Percentiles rank a stretch among this genome's conserved stretches.
Evolutionary conservation across 1,140 invertebrate genomes (phyloP).

Genomic region (Brachionus rotundiformis): DNA sequence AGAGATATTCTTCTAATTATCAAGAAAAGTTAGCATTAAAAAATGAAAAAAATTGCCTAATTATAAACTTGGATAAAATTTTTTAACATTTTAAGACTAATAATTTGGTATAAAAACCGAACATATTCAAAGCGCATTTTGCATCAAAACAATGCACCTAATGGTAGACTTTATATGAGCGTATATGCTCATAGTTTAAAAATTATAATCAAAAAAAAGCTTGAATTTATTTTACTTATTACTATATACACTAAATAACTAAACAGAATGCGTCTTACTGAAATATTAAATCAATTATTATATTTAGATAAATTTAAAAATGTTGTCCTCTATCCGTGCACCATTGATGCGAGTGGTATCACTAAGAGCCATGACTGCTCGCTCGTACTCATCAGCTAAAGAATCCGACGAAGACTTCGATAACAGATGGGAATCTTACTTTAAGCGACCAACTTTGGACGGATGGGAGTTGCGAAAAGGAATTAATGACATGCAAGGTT

Average conservation of each 20-base stretch:
- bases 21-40: too few species aligned
- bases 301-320: slow-evolving; percentile 17
- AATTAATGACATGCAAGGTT: slow-evolving; percentile 69
- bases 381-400: slow-evolving; percentile 19
- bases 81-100: not conserved
- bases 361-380: not conserved
- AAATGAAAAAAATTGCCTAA: too few species aligned
- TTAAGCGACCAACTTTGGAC: slow-evolving; percentile 69
- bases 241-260: slow-evolving; percentile 11
- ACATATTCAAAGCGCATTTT: not conserved
- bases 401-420: slow-evolving; percentile 51
- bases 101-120: slow-evolving; percentile 10
- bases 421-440: slow-evolving; percentile 49
- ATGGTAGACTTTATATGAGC: not conserved
- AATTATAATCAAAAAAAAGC: slow-evolving; percentile 17
- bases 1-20: too few species aligned
- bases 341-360: not conserved
- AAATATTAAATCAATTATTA: slow-evolving; percentile 12
- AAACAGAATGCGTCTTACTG: slow-evolving; percentile 15
- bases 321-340: slow-evolving; percentile 20
- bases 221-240: not conserved
- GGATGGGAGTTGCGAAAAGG: slow-evolving; percentile 88
- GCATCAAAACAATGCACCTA: slow-evolving; percentile 27
- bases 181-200: slow-evolving; percentile 3
- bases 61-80: too few species aligned